These are phyloP conservation scores for Rhinoptilus africanus DNA, from an alignment of 2,113 vertebrate genomes.

Conservation along the genomic window DNA sequence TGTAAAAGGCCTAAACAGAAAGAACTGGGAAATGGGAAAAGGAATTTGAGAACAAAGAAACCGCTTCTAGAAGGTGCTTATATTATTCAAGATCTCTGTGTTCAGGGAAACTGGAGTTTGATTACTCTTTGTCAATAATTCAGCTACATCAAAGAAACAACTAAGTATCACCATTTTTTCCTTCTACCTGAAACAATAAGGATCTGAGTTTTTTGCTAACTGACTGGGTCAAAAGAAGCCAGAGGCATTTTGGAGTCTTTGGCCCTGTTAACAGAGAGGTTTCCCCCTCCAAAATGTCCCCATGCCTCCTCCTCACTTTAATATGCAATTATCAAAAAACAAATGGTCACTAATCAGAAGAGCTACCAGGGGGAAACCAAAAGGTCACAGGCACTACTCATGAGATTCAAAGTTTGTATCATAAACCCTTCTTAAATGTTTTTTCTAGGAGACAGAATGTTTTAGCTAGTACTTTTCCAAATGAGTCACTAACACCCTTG, in stretches of 20 bases:
- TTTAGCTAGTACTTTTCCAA: conserved; percentile 69
- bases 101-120: not conserved
- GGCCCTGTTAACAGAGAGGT: not conserved
- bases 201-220: not conserved
- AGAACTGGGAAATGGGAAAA: not conserved
- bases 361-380: not conserved
- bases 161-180: not conserved
- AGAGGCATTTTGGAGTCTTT: not conserved
- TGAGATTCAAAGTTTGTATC: conserved; percentile 40
- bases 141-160: not conserved
- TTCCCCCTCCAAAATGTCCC: not conserved
- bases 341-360: not conserved
- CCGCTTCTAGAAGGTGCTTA: not conserved
- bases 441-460: conserved; percentile 63
- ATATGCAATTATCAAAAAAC: conserved; percentile 2
- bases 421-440: conserved; percentile 31
- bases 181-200: not conserved
- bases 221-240: not conserved
- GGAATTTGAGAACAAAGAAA: not conserved
- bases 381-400: not conserved
- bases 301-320: not conserved
- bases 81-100: not conserved
- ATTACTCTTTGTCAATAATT: not conserved
- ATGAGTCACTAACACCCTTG: conserved; percentile 67
- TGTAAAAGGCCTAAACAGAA: not conserved